These are phyloP conservation scores for Macrotrachela quadricornifera DNA, from an alignment of 1,140 invertebrate genomes.

Conservation along the genomic window DNA sequence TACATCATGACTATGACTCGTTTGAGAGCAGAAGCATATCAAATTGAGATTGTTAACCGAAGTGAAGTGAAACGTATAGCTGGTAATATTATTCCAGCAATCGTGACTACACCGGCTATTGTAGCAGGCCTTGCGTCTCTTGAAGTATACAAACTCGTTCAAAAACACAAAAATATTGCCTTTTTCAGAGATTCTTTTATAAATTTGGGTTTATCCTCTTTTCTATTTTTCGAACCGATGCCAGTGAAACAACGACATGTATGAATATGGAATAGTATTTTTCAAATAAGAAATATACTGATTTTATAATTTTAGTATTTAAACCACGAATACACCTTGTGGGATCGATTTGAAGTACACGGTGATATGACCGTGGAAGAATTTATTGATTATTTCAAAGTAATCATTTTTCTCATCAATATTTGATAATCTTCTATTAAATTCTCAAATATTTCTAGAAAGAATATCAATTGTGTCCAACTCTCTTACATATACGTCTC, in stretches of 20 bases:
- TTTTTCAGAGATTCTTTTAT: conserved; percentile 86
- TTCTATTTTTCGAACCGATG: conserved; percentile 87
- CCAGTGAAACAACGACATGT: conserved; percentile 72
- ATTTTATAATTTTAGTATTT: no score
- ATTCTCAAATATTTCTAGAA: conserved; percentile 7
- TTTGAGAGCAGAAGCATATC: conserved; percentile 80
- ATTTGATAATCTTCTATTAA: conserved; percentile 30
- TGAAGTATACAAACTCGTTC: conserved; percentile 61
- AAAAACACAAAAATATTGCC: conserved; percentile 36
- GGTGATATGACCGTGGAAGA: conserved; percentile 78
- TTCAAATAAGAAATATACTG: no score
- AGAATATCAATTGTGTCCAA: no score
- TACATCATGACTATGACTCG: conserved; percentile 94
- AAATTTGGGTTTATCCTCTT: conserved; percentile 83
- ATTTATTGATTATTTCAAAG: conserved; percentile 80
- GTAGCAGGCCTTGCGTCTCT: conserved; percentile 78
- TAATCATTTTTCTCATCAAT: conserved; percentile 92
- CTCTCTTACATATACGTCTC: no score
- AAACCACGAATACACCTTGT: conserved; percentile 80
- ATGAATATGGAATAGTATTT: no score
- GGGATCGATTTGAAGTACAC: conserved; percentile 87
- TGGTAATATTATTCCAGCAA: conserved; percentile 94
- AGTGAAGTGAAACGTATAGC: conserved; percentile 93
- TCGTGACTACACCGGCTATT: conserved; percentile 90
- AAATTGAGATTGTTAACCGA: conserved; percentile 71